Percentiles rank a stretch among this genome's conserved stretches.
Evolutionary conservation across 2,113 vertebrate genomes (phyloP).

Genomic region (Aegypius monachus): DNA sequence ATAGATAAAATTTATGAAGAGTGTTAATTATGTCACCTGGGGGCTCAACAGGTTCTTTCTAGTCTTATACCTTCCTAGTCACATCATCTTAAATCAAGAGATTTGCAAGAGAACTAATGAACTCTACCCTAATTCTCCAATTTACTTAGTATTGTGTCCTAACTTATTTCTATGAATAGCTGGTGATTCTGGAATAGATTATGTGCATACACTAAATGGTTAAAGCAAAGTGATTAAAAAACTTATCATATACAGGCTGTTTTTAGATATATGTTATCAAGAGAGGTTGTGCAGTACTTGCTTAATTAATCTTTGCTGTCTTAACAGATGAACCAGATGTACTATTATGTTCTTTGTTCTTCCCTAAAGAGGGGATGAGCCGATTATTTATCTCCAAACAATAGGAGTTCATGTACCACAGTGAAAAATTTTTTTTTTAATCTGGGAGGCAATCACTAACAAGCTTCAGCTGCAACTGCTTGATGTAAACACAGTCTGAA

Average conservation of each 20-base stretch:
- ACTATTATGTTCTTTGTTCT: conserved; percentile 74
- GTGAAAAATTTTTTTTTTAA: conserved; percentile 55
- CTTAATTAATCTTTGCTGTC: conserved; percentile 71
- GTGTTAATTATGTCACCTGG: neutral
- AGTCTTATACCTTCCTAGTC: neutral
- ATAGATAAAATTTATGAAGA: neutral
- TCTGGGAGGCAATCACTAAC: conserved; percentile 72
- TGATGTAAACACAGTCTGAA: conserved; percentile 71
- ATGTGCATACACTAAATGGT: neutral
- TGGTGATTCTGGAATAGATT: neutral
- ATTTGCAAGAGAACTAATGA: neutral
- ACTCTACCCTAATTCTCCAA: neutral
- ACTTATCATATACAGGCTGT: neutral
- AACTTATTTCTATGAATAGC: neutral
- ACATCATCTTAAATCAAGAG: neutral
- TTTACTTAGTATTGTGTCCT: neutral
- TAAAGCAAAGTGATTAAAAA: conserved; percentile 43
- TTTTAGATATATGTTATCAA: conserved; percentile 55
- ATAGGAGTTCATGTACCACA: conserved; percentile 71
- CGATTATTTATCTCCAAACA: conserved; percentile 75
- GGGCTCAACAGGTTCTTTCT: neutral
- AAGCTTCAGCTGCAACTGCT: conserved; percentile 77
- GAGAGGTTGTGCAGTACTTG: conserved; percentile 46
- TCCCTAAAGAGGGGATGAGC: conserved; percentile 63
- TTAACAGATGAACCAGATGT: conserved; percentile 71